Base-by-base conservation (phyloP, 92 coral and sea anemone genomes). In the Pocillopora meandrina region DNA sequence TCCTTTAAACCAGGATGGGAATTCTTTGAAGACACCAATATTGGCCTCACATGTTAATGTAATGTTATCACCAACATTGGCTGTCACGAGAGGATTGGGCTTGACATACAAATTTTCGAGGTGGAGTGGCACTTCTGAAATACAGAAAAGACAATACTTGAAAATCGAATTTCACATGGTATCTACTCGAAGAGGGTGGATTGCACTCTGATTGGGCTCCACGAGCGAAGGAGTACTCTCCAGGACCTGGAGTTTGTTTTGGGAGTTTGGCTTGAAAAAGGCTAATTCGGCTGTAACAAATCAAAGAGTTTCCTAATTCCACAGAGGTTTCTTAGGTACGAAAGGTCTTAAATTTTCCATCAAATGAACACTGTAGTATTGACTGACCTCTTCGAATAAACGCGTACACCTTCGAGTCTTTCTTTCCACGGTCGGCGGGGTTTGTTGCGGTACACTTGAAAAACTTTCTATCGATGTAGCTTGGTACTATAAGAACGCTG, bases 361-460 rank as follows among this genome's bases (percentile, higher is more conserved):
- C 52, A 42, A 42, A 42, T 42, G 52, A 42, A 42, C 52, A 42
- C 52, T 7, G 19, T 2, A 0, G 5, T 70, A 10, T 21, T 21
- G 10, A 70, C 78, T 55, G 63, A 83, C 86, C 13, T 49, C 12
- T 61, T 73, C 73, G 86, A 15, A 63, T 9, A 66, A 73, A 83
- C 64, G 23, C 64, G 71, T 83, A 83, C 21, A 19, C 62, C 16
- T 21, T 64, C 72, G 63, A 73, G 56, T 74, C 86, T 9, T 3
- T 34, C 15, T 21, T 65, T 21, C 15, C 56, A 9, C 73, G 18
- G 2, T 52, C 23, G 26, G 5, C 65, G 3, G 34, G 74, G 73
- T 91, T 93, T 26, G 12, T 72, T 34, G 90, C 95, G 16, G 70
- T 65, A 65, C 98, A 94, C 31, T 88, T 81, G 75, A 79, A 94